Percentiles rank a stretch among this genome's conserved stretches.
Evolutionary conservation across 2,888 invertebrate species (phyloP).

Genomic region (Linhomoeus sp.): DNA sequence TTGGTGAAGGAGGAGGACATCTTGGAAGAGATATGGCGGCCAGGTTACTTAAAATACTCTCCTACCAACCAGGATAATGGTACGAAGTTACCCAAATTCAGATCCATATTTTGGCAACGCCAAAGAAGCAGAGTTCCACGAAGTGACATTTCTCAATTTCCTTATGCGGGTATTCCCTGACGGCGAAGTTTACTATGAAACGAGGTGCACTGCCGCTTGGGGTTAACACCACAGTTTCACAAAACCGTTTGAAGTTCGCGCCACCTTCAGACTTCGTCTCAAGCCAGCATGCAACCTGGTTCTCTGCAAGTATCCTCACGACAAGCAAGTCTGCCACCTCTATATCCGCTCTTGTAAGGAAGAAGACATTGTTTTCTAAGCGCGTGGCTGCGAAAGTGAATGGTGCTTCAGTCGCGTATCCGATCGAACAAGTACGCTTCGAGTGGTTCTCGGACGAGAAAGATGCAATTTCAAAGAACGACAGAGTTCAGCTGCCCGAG

Average conservation of each 20-base stretch:
- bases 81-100: no score
- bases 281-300: conserved; percentile 26
- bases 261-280: no score
- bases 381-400: no score
- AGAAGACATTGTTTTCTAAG: no score
- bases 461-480: conserved; percentile 25
- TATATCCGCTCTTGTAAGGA: conserved; percentile 23
- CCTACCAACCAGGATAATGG: no score
- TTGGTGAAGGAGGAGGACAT: conserved; percentile 20
- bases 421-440: conserved; percentile 23
- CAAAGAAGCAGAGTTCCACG: no score
- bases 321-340: conserved; percentile 23
- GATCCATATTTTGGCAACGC: conserved; percentile 25
- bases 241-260: background rate
- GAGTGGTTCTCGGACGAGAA: conserved; percentile 23
- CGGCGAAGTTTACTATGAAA: conserved; percentile 24
- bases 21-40: conserved; percentile 22
- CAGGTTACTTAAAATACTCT: no score
- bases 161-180: conserved; percentile 24
- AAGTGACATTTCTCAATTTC: conserved; percentile 26
- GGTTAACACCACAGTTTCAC: no score
- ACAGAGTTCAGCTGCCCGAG: conserved; percentile 24
- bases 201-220: no score
- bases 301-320: conserved; percentile 26
- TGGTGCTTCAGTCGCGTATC: conserved; percentile 26